Base-by-base conservation (phyloP, 2,797 vertebrate genomes). In the Salmo trutta region DNA sequence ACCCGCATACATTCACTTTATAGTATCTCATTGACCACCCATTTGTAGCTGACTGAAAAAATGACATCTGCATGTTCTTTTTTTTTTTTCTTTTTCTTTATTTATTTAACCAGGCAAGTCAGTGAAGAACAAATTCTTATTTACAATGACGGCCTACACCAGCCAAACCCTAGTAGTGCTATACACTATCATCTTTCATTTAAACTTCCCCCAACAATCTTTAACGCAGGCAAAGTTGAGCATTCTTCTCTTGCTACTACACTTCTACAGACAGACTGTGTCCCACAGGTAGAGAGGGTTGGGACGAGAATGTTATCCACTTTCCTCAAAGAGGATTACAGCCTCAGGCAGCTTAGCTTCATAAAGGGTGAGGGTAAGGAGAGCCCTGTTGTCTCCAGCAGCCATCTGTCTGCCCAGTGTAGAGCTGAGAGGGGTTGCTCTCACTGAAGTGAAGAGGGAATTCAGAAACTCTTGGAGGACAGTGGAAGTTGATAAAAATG, bases 261-360 rank as follows among this genome's bases (percentile, higher is more conserved):
- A 24, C 59, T 51, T 47, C 53, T 15, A 21, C 7, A 77, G 73
- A 71, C 67, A 72, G 52, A 70, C 59, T 70, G 8, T 52, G 73
- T 77, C 73, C 79, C 80, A 71, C 77, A 80, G 68, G 78, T 78
- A 54, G 78, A 72, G 59, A 64, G 59, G 59, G 73, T 80, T 82
- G 77, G 79, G 80, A 82, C 78, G 72, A 83, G 73, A 84, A 71
- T 84, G 84, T 75, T 74, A 68, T 88, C 82, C 82, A 80, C 87
- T 87, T 88, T 76, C 85, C 52, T 80, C 79, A 92, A 91, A 92
- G 88, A 91, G 91, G 94, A 93, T 95, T 94, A 64, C 8, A 94
- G 71, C 65, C 64, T 62, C 83, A 79, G 77, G 83, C 78, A 87
- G 91, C 92, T 93, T 92, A 88, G 83, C 87, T 92, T 90, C 81